phyloP scores from a whole-genome alignment of 2,113 vertebrate species.

The Cebidichthys violaceus region DNA sequence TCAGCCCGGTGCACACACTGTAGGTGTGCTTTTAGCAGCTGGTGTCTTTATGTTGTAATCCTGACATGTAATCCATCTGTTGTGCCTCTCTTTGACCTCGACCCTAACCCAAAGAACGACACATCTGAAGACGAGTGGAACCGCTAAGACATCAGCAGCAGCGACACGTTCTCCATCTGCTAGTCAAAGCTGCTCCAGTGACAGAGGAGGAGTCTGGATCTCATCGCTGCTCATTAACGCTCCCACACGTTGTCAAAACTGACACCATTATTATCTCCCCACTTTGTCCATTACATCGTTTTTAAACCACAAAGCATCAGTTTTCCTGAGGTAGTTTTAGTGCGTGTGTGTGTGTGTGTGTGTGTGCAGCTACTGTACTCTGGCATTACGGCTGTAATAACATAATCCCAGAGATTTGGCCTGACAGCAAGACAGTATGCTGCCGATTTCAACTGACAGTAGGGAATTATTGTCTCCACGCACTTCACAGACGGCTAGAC shows the following conservation, averaged over 20 bases:
- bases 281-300: background rate
- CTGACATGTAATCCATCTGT: conserved; percentile 55
- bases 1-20: background rate
- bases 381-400: conserved; percentile 75
- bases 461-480: conserved; percentile 57
- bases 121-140: background rate
- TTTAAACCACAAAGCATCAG: conserved; percentile 28
- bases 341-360: background rate
- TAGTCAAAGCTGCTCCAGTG: background rate
- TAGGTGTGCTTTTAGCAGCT: conserved; percentile 27
- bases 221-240: background rate
- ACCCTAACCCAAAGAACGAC: background rate
- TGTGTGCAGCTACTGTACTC: conserved; percentile 35
- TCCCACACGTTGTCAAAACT: background rate
- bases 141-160: background rate
- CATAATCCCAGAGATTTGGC: conserved; percentile 78
- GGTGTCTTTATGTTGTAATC: conserved; percentile 43
- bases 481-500: conserved; percentile 40
- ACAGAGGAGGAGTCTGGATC: background rate
- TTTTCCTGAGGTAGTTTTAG: background rate
- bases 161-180: conserved; percentile 21
- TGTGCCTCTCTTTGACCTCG: conserved; percentile 11
- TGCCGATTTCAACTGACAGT: conserved; percentile 66
- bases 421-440: conserved; percentile 72
- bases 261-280: background rate